A percentile compares a stretch with the other conserved stretches of the same genome.
These are phyloP conservation scores for Gisinianus flammeolus DNA, from an alignment of 2,888 invertebrate genomes.

Conservation along the genomic window DNA sequence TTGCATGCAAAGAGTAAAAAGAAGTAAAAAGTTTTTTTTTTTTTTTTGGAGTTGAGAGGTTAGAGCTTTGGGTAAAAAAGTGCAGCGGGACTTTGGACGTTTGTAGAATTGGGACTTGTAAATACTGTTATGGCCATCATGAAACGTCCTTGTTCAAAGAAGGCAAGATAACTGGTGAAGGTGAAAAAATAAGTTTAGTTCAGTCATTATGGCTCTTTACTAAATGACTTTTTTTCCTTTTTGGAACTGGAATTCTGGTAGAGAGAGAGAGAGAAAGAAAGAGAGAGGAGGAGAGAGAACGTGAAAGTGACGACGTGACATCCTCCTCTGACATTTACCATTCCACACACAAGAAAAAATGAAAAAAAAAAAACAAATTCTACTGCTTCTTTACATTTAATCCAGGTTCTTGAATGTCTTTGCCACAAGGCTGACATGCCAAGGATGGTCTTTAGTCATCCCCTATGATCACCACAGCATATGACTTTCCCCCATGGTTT, in stretches of 20 bases:
- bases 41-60: background rate
- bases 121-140: background rate
- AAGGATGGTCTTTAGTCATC: too few species aligned
- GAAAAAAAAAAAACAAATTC: background rate
- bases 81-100: background rate
- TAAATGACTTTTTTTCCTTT: conserved; percentile 15
- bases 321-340: too few species aligned
- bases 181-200: conserved; percentile 13
- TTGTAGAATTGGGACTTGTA: background rate
- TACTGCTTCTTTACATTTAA: background rate
- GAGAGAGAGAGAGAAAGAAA: background rate
- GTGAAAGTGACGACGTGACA: background rate
- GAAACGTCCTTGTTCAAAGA: background rate
- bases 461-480: too few species aligned
- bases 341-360: too few species aligned
- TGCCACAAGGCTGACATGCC: too few species aligned
- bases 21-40: background rate
- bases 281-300: background rate
- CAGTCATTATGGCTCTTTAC: conserved; percentile 18
- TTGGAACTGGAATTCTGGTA: too few species aligned
- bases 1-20: background rate
- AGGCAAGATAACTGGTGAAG: background rate
- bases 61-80: background rate
- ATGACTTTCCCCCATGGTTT: too few species aligned
- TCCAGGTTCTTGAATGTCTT: too few species aligned